Evolutionary conservation across 2,888 invertebrate genomes (phyloP).

Genomic region (Tillus elongatus): DNA sequence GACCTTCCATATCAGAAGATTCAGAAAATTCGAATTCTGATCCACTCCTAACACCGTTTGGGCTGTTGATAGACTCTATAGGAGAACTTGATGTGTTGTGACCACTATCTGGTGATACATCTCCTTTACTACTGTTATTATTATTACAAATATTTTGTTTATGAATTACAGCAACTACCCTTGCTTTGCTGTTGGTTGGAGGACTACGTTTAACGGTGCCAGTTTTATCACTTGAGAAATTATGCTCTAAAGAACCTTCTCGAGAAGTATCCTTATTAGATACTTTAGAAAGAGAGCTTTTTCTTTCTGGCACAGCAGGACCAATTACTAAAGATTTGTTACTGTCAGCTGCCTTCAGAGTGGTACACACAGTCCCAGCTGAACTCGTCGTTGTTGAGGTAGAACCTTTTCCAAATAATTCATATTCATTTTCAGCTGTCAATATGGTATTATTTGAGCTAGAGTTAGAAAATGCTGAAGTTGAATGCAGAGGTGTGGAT

Average conservation of each 20-base stretch:
- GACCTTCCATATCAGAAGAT: slow-evolving; percentile 79
- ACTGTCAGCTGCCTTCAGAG: slow-evolving; percentile 61
- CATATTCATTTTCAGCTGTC: slow-evolving; percentile 80
- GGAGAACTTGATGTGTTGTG: slow-evolving; percentile 75
- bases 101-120: slow-evolving; percentile 71
- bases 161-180: slow-evolving; percentile 52
- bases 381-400: slow-evolving; percentile 87
- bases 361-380: slow-evolving; percentile 82
- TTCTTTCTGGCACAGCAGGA: slow-evolving; percentile 74
- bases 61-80: slow-evolving; percentile 65
- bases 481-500: slow-evolving; percentile 63
- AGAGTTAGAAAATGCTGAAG: slow-evolving; percentile 60
- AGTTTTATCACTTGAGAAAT: slow-evolving; percentile 36
- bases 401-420: slow-evolving; percentile 83
- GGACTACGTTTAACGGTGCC: slow-evolving; percentile 42
- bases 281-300: slow-evolving; percentile 59
- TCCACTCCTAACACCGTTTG: slow-evolving; percentile 56
- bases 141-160: too few relatives aligned
- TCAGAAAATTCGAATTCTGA: slow-evolving; percentile 80
- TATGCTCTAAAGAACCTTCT: slow-evolving; percentile 42
- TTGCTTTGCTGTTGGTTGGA: slow-evolving; percentile 43
- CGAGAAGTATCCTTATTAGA: slow-evolving; percentile 42
- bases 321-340: slow-evolving; percentile 54
- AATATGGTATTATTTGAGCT: slow-evolving; percentile 60
- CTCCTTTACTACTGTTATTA: too few relatives aligned